Evolutionary conservation across 1,140 invertebrate genomes (phyloP).

Genomic region (Dufourea novaeangliae): DNA sequence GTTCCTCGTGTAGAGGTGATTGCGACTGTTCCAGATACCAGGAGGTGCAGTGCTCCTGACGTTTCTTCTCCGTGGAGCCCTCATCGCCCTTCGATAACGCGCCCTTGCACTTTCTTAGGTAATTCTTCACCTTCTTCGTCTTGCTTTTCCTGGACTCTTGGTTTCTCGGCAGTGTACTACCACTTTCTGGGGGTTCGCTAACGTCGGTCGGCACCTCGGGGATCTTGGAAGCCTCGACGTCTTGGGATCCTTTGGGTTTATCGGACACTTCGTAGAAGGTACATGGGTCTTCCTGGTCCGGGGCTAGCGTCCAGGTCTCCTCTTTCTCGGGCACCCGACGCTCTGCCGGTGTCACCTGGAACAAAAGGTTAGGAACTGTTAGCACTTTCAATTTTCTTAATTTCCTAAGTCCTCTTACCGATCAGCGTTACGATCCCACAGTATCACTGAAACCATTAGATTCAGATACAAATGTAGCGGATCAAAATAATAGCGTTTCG

Average conservation of each 20-base stretch:
- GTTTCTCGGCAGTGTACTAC: constrained; percentile 64
- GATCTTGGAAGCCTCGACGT: constrained; percentile 38
- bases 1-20: constrained; percentile 29
- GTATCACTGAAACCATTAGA: too few species aligned
- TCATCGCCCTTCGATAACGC: constrained; percentile 76
- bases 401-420: constrained; percentile 3
- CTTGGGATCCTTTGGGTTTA: constrained; percentile 15
- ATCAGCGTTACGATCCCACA: too few species aligned
- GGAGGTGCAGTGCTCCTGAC: constrained; percentile 68
- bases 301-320: constrained; percentile 75
- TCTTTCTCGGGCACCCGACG: constrained; percentile 74
- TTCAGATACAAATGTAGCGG: too few species aligned
- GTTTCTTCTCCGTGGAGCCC: constrained; percentile 69
- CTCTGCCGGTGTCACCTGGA: constrained; percentile 78
- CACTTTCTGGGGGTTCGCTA: constrained; percentile 46
- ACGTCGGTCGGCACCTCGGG: constrained; percentile 12
- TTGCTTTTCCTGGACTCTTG: constrained; percentile 79
- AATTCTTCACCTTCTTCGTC: constrained; percentile 80
- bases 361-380: constrained; percentile 1
- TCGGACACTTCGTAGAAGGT: constrained; percentile 46
- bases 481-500: too few species aligned
- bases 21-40: constrained; percentile 76
- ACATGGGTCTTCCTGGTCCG: constrained; percentile 51
- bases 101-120: constrained; percentile 80
- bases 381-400: too few species aligned